Evolutionary conservation across 2,888 invertebrate species (phyloP), one percentile per base, ranked within the genome.

Genomic region (Stenodera caucasica): DNA sequence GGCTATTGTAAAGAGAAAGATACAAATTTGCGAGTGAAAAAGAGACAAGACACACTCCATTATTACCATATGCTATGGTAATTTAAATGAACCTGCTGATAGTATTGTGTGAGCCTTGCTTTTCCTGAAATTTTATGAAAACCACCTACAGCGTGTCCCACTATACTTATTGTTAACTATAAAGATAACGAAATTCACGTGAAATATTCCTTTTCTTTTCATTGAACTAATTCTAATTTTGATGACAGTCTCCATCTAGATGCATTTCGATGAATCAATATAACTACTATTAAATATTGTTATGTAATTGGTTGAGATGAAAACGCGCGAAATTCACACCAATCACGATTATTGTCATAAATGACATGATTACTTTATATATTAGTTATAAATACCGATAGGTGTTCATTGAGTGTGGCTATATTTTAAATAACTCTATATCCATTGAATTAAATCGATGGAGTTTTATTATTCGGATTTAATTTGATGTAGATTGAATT

Each of bases 1-100:
- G 53, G 50, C 18, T 37, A 49, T 40, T 6, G 53, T 50, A 61
- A 50, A n/a, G 49, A 52, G 49, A 32, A 51, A 32, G 57, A 51
- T 29, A 53, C 32, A 29, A 58, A 57, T 58, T 61, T 52, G 12
- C 18, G 21, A 21, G n/a, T 23, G 12, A n/a, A 23, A 45, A 23
- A 40, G 18, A 37, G 37, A 37, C 2, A 26, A 29, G 49, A 53
- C 49, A 55, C 53, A 57, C 35, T 57, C 59, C 52, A 59, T 63
- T 60, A 62, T 51, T 54, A 54, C 59, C 63, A 63, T 63, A 63
- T 63, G 59, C 60, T 32, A 54, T 57, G 57, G 45, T 60, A 63
- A 63, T 60, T 63, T 63, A 60, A 63, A 63, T 60, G 63, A 63
- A 63, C 63, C 63, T 57, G 63, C 60, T 63, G 63, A 59, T 63